Conservation (phyloP, 2,797 vertebrate genomes). For the Acrossocheilus wenchowensis region DNA sequence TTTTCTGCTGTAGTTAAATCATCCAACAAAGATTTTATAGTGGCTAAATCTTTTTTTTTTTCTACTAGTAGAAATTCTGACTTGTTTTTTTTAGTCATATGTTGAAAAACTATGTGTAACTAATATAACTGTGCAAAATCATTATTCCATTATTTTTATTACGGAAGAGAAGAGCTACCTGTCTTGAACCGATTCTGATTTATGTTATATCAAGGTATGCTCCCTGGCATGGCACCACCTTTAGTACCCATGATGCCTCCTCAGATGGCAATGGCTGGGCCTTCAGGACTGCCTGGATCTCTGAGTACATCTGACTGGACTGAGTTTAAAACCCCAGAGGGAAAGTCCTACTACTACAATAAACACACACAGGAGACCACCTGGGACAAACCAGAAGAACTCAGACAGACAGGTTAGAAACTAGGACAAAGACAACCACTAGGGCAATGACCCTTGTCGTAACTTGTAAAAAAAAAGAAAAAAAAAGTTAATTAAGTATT, state of each 20-base stretch:
- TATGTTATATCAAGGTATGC: conserved; percentile 81
- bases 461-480: background rate
- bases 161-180: background rate
- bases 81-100: background rate
- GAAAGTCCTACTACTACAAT: conserved; percentile 97
- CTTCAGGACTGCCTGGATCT: conserved; percentile 84
- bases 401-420: conserved; percentile 67
- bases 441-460: background rate
- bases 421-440: background rate
- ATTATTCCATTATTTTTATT: background rate
- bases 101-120: background rate
- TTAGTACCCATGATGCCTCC: conserved; percentile 98
- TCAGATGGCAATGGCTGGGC: conserved; percentile 91
- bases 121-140: background rate
- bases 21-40: background rate
- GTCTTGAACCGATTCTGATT: conserved; percentile 21
- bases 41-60: background rate
- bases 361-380: conserved; percentile 97
- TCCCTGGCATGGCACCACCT: conserved; percentile 95
- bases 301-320: conserved; percentile 92
- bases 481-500: background rate
- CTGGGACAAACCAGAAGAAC: conserved; percentile 92
- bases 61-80: background rate
- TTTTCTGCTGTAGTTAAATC: conserved; percentile 6
- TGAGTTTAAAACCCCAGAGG: conserved; percentile 96